Evolutionary conservation across 1,140 invertebrate species (phyloP).

Genomic region (Cheumatopsyche charites): DNA sequence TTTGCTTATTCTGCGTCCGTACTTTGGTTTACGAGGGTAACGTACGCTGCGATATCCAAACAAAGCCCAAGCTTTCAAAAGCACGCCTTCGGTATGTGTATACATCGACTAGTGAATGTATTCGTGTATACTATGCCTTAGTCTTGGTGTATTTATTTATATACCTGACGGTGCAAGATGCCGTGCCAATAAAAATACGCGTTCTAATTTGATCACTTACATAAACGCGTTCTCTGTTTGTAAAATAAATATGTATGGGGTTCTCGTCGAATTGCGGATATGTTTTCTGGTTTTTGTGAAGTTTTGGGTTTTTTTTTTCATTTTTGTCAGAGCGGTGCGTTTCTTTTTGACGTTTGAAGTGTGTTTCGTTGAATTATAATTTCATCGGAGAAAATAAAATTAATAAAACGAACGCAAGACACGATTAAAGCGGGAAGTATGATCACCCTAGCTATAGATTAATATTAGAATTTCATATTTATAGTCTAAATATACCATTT

Average conservation of each 20-base stretch:
- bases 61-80: constrained; percentile 39
- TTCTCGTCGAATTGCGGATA: neutral
- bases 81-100: neutral
- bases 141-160: too few species aligned
- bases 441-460: too few species aligned
- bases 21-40: constrained; percentile 44
- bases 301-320: neutral
- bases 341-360: too few species aligned
- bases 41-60: constrained; percentile 45
- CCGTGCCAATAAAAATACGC: constrained; percentile 29
- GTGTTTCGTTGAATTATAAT: too few species aligned
- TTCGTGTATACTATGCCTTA: neutral
- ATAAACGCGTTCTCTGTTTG: constrained; percentile 8
- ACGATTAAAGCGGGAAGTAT: too few species aligned
- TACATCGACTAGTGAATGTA: neutral
- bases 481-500: too few species aligned
- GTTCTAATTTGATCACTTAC: constrained; percentile 28
- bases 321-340: neutral
- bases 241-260: constrained; percentile 23
- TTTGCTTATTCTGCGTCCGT: constrained; percentile 39
- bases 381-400: too few species aligned
- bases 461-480: too few species aligned
- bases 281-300: neutral
- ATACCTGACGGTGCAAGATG: constrained; percentile 2
- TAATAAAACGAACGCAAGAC: too few species aligned